Conservation (phyloP, 2,113 vertebrate genomes). For the Nerophis lumbriciformis region DNA sequence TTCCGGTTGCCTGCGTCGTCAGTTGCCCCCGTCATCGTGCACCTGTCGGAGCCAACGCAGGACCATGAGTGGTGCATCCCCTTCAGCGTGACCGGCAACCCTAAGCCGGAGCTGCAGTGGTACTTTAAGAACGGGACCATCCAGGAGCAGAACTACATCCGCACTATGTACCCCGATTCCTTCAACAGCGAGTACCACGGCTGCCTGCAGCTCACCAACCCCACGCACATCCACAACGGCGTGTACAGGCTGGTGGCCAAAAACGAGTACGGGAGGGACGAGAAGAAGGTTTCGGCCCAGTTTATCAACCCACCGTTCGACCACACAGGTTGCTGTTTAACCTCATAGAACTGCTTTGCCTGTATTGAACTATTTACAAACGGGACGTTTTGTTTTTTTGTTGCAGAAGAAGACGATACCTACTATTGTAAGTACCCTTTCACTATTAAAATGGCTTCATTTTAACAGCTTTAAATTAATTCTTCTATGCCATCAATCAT, state of each 20-base stretch:
- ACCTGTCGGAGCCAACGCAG: constrained; percentile 80
- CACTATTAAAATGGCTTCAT: background rate
- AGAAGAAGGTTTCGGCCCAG: constrained; percentile 81
- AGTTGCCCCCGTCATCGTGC: constrained; percentile 90
- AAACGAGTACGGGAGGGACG: constrained; percentile 84
- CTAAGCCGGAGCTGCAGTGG: constrained; percentile 87
- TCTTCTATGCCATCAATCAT: constrained; percentile 3
- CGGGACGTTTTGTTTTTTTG: constrained; percentile 4
- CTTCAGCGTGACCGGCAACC: constrained; percentile 94
- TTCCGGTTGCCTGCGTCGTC: constrained; percentile 61
- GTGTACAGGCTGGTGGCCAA: constrained; percentile 86
- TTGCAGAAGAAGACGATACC: constrained; percentile 41
- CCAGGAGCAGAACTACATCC: constrained; percentile 86
- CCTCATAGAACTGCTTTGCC: background rate
- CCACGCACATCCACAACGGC: constrained; percentile 95
- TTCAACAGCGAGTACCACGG: constrained; percentile 89
- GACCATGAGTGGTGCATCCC: constrained; percentile 98
- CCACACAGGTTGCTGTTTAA: constrained; percentile 53
- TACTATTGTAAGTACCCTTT: constrained; percentile 59
- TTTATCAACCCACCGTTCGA: constrained; percentile 86
- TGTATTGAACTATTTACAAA: constrained; percentile 2
- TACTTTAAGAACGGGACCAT: constrained; percentile 79
- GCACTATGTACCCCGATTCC: constrained; percentile 83
- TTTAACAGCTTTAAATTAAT: constrained; percentile 4
- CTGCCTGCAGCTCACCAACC: constrained; percentile 91